Conservation (phyloP, 1,140 invertebrate species). For the Eumeta japonica region DNA sequence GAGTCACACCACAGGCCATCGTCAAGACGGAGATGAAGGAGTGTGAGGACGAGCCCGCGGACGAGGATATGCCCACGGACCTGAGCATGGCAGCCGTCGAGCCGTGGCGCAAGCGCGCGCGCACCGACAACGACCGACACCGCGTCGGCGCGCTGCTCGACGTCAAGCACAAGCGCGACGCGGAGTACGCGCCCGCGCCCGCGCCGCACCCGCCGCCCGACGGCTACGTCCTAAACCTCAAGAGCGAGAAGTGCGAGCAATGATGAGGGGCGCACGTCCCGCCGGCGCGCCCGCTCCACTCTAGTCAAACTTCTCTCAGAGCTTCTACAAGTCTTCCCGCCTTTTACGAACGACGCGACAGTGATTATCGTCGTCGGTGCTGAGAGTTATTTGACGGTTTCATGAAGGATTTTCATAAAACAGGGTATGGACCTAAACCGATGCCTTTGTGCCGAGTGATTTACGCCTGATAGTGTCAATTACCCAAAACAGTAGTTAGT, state of each 20-base stretch:
- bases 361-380: slow-evolving; percentile 2
- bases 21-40: slow-evolving; percentile 60
- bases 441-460: slow-evolving; percentile 58
- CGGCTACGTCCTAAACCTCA: slow-evolving; percentile 50
- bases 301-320: slow-evolving; percentile 47
- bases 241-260: slow-evolving; percentile 57
- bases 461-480: slow-evolving; percentile 54
- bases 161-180: slow-evolving; percentile 43
- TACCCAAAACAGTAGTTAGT: slow-evolving; percentile 42
- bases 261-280: slow-evolving; percentile 37
- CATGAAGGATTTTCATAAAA: slow-evolving; percentile 31
- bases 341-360: no score
- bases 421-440: slow-evolving; percentile 52
- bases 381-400: slow-evolving; percentile 49
- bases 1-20: slow-evolving; percentile 37
- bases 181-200: slow-evolving; percentile 47
- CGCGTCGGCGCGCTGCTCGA: slow-evolving; percentile 53
- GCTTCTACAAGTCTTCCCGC: no score
- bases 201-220: no score
- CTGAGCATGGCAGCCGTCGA: slow-evolving; percentile 62
- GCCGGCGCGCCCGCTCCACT: no score
- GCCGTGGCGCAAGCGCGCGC: slow-evolving; percentile 48
- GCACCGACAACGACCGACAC: slow-evolving; percentile 51
- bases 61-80: slow-evolving; percentile 66
- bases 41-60: slow-evolving; percentile 51